phyloP scores from a whole-genome alignment of 2,113 vertebrate genomes.

The Paralichthys olivaceus region DNA sequence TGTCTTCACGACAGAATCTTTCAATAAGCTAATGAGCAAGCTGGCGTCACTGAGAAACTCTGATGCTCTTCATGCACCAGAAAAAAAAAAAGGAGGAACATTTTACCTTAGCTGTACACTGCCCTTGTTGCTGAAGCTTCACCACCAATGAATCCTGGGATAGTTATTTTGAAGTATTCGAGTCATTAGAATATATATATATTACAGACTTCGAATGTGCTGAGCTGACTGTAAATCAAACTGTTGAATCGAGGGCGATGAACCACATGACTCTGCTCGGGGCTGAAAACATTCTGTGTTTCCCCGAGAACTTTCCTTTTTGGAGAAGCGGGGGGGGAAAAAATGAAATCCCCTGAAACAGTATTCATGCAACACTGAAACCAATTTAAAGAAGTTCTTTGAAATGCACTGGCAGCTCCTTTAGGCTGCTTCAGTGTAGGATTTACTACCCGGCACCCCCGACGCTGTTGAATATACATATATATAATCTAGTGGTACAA shows the following conservation, averaged over 20 bases:
- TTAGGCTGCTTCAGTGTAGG: conserved; percentile 4
- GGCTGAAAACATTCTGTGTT: not conserved
- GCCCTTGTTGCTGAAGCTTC: no score
- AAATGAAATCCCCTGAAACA: conserved; percentile 16
- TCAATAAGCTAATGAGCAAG: no score
- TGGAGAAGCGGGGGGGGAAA: not conserved
- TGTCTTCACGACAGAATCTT: no score
- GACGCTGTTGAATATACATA: conserved; percentile 18
- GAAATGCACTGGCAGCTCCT: conserved; percentile 25
- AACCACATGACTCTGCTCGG: not conserved
- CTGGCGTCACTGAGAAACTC: no score
- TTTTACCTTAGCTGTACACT: no score
- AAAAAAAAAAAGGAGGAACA: no score
- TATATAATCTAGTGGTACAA: no score
- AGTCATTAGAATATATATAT: not conserved
- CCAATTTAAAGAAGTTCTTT: conserved; percentile 24
- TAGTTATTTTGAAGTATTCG: no score
- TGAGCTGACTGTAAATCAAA: not conserved
- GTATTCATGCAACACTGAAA: conserved; percentile 9
- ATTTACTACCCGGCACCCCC: conserved; percentile 17
- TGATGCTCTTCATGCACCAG: no score
- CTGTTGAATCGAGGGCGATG: not conserved
- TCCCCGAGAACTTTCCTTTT: not conserved
- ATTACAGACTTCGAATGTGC: not conserved
- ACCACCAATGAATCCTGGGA: no score